Evolutionary conservation across 2,797 vertebrate genomes (phyloP).

Genomic region (Lepilemur ruficaudatus): DNA sequence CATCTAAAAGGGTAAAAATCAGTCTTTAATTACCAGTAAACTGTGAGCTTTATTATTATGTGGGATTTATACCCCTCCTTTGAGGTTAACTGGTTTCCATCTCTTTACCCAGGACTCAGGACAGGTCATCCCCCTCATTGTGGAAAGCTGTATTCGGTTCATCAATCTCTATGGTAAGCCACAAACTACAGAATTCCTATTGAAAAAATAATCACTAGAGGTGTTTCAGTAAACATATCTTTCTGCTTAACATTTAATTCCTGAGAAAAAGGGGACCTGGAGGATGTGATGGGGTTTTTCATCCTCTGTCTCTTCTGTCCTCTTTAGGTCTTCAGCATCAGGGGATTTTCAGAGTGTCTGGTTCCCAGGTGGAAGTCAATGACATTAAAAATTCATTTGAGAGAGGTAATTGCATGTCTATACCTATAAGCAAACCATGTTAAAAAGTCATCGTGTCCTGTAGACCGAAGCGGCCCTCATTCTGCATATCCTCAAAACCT

Average conservation of each 20-base stretch:
- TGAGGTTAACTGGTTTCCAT: not conserved
- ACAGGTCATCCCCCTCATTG: slow-evolving; percentile 96
- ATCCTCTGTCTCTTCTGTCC: slow-evolving; percentile 41
- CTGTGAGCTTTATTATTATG: not conserved
- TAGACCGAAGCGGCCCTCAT: not conserved
- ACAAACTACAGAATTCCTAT: not conserved
- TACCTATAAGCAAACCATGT: slow-evolving; percentile 51
- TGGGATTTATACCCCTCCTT: not conserved
- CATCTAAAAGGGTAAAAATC: not conserved
- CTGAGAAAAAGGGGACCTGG: not conserved
- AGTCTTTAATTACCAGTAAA: not conserved
- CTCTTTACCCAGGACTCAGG: slow-evolving; percentile 91
- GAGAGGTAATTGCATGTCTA: slow-evolving; percentile 90
- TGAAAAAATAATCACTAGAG: not conserved
- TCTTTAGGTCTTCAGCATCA: slow-evolving; percentile 96
- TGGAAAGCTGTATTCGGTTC: slow-evolving; percentile 98
- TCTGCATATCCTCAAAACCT: not conserved
- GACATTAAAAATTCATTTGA: slow-evolving; percentile 99
- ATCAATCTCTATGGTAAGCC: slow-evolving; percentile 97
- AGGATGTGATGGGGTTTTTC: not conserved
- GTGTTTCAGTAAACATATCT: not conserved
- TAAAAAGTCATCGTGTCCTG: slow-evolving; percentile 59
- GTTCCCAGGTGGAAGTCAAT: slow-evolving; percentile 98
- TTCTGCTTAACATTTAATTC: slow-evolving; percentile 21
- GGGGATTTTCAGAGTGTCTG: slow-evolving; percentile 97